phyloP scores from a whole-genome alignment of 2,113 vertebrate species.

The Colossoma macropomum region DNA sequence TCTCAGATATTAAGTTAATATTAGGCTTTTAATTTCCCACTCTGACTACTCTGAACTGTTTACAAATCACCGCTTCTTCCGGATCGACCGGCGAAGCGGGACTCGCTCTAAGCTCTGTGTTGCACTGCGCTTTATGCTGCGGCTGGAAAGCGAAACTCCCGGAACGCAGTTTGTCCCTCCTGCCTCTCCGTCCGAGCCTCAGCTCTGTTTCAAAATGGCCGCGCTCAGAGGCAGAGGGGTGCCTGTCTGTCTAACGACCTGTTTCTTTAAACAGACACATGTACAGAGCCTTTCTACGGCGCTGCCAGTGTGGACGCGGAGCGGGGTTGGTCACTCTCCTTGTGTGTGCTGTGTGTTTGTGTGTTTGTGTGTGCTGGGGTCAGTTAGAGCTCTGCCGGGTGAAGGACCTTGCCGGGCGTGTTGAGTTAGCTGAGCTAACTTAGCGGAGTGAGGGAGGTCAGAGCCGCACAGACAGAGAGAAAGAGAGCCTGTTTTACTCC shows the following conservation, averaged over 20 bases:
- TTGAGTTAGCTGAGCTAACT: background rate
- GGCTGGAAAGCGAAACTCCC: background rate
- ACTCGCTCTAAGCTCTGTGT: too few species aligned
- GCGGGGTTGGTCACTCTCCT: slow-evolving; percentile 61
- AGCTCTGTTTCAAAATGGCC: slow-evolving; percentile 67
- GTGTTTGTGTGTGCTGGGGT: too few species aligned
- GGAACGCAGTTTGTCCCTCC: slow-evolving; percentile 23
- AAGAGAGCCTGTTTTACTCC: too few species aligned
- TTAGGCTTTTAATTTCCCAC: background rate
- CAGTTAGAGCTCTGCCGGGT: background rate
- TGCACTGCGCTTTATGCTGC: too few species aligned
- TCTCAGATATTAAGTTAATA: background rate
- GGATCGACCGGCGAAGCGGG: too few species aligned
- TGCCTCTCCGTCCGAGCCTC: slow-evolving; percentile 57
- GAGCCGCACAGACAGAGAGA: too few species aligned
- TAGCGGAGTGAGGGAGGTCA: too few species aligned
- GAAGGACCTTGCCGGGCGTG: background rate
- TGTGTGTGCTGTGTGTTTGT: background rate
- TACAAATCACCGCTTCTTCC: background rate
- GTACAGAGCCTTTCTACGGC: slow-evolving; percentile 43
- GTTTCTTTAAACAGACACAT: slow-evolving; percentile 64
- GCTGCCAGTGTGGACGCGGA: slow-evolving; percentile 39
- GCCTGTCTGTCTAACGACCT: slow-evolving; percentile 62
- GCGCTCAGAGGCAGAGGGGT: slow-evolving; percentile 71
- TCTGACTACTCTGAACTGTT: background rate